Evolutionary conservation across 2,113 vertebrate genomes (phyloP).

Genomic region (Oryzias curvinotus): DNA sequence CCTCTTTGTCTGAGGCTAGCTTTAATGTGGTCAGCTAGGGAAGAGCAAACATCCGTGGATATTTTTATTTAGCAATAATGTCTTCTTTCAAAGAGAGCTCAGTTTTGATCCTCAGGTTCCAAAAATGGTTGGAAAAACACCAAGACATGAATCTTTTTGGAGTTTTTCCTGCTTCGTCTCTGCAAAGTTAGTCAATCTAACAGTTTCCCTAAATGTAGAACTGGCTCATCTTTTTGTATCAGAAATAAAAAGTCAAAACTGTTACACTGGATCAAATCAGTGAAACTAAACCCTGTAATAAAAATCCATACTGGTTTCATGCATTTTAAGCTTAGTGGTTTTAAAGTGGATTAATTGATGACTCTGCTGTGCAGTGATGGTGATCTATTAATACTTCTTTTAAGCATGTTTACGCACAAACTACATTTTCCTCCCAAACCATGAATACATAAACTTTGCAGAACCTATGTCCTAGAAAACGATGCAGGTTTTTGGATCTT

Average conservation of each 20-base stretch:
- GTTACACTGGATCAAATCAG: not conserved
- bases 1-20: conserved; percentile 7
- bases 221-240: not conserved
- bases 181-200: not conserved
- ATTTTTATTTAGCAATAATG: not conserved
- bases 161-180: not conserved
- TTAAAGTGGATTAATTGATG: conserved; percentile 36
- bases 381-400: conserved; percentile 13
- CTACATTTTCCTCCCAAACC: not conserved
- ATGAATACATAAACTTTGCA: too few species aligned
- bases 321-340: conserved; percentile 24
- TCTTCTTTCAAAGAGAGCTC: not conserved
- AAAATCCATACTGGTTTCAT: conserved; percentile 40
- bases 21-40: not conserved
- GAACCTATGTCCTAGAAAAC: too few species aligned
- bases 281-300: conserved; percentile 18
- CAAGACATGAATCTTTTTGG: not conserved
- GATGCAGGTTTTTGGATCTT: too few species aligned
- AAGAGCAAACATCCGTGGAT: conserved; percentile 19
- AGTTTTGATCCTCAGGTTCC: conserved; percentile 7
- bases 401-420: conserved; percentile 10
- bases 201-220: not conserved
- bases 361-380: not conserved
- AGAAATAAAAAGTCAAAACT: conserved; percentile 6
- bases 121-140: not conserved